Evolutionary conservation across 1,140 invertebrate species (phyloP), one percentile per base, ranked within the genome.

Genomic region (Anoplophora glabripennis): DNA sequence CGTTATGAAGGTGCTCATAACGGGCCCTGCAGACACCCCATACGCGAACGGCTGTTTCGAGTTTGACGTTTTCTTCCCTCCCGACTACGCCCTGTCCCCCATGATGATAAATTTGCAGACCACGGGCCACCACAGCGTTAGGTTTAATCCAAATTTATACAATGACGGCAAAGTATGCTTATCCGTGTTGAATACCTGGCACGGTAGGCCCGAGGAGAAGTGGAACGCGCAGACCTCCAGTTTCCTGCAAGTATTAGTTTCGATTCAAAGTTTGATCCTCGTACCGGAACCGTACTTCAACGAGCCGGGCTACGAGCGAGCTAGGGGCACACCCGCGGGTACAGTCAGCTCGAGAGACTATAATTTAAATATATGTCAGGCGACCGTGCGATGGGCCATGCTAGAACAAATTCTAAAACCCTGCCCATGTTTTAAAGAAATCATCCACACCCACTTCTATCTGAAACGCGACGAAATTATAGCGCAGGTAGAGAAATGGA

Each of bases 261-360:
- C 94, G 35, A 98, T 98, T 70, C 95, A 98, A 78, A 96, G 92
- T 15, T 79, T 98, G 59, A 98, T 98, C 72, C 80, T 98, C 60
- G 94, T 97, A 11, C 88, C 90, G 36, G 94, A 99, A 76, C 96
- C 96, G 7, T 99, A 98, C 77, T 99, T 98, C 78, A 99, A 99
- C 79, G 96, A 98, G 77, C 96, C 96, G 17, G 52, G 52, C 28
- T 98, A 96, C 78, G 95, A 98, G 79, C 83, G 94, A 60, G 92
- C 90, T 54, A 81, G 93, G 37, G 93, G 93, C 47, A 94, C 93
- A 45, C 86, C 91, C 15, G 86, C 88, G 21, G 95, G 93, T 61
- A 91, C 86, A 66, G 88, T 89, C 73, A 93, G 90, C 75, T 91
- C 89, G 66, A 82, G 89, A 68, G 94, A 96, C 76, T 98, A 98